Percentiles rank a stretch among this genome's conserved stretches.
phyloP scores from a whole-genome alignment of 2,797 vertebrate genomes.

The Peromyscus nudipes region DNA sequence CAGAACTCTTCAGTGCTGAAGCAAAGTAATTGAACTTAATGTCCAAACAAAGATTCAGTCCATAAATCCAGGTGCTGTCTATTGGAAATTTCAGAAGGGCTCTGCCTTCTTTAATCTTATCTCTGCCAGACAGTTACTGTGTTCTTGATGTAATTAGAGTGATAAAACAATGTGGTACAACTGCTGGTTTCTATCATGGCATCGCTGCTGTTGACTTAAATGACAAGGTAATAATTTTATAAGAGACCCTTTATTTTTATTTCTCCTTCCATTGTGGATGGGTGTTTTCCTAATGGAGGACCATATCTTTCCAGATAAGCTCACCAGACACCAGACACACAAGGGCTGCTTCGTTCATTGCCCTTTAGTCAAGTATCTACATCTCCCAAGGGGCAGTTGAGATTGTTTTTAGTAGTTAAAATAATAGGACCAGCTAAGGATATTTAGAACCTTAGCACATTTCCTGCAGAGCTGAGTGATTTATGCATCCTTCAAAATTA shows the following conservation, averaged over 20 bases:
- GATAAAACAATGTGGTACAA: conserved; percentile 90
- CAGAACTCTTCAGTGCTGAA: conserved; percentile 82
- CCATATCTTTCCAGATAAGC: conserved; percentile 79
- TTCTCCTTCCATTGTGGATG: conserved; percentile 71
- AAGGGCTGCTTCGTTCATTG: not conserved
- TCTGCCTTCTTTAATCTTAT: conserved; percentile 87
- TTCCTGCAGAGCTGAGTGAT: not conserved
- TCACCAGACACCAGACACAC: conserved; percentile 50
- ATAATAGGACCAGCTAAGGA: not conserved
- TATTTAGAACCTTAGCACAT: conserved; percentile 13
- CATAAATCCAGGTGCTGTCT: conserved; percentile 86
- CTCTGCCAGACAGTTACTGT: conserved; percentile 88
- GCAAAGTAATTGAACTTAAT: conserved; percentile 85
- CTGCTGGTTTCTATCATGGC: conserved; percentile 87
- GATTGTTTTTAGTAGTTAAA: conserved; percentile 41
- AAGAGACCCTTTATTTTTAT: conserved; percentile 87
- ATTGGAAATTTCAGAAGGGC: conserved; percentile 85
- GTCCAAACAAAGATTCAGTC: conserved; percentile 86
- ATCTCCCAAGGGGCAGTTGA: not conserved
- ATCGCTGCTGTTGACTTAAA: conserved; percentile 89
- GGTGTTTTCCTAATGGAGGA: conserved; percentile 79
- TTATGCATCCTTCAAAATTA: conserved; percentile 15
- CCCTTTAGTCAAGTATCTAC: not conserved
- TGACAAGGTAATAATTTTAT: conserved; percentile 90
- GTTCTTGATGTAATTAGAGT: conserved; percentile 90